Conservation (phyloP, 2,888 invertebrate species). For the Athrips mouffetella region DNA sequence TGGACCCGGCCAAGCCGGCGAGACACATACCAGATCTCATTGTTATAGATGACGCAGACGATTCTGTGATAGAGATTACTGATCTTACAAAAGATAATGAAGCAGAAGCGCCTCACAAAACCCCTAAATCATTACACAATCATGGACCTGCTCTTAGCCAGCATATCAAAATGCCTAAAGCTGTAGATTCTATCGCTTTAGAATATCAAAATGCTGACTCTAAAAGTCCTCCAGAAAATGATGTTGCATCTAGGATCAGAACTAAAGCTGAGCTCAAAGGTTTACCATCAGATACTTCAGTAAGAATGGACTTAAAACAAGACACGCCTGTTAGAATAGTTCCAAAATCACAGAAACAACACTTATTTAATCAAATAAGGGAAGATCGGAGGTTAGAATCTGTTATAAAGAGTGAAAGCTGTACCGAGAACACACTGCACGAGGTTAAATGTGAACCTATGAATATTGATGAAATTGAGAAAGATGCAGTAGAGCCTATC, state of each 20-base stretch:
- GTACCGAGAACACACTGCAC: conserved; percentile 64
- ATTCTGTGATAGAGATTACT: conserved; percentile 69
- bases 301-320: conserved; percentile 42
- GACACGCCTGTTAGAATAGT: conserved; percentile 46
- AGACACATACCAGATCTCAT: conserved; percentile 70
- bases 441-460: conserved; percentile 84
- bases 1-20: conserved; percentile 72
- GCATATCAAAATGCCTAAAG: conserved; percentile 83
- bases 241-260: conserved; percentile 85
- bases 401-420: conserved; percentile 81
- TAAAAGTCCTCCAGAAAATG: conserved; percentile 65
- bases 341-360: conserved; percentile 66
- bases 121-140: conserved; percentile 30
- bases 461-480: conserved; percentile 82
- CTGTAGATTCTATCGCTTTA: conserved; percentile 80
- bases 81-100: conserved; percentile 66
- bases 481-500: conserved; percentile 71
- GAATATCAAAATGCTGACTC: conserved; percentile 55
- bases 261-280: conserved; percentile 92
- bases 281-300: conserved; percentile 56
- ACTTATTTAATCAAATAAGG: conserved; percentile 69
- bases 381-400: conserved; percentile 67
- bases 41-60: conserved; percentile 70
- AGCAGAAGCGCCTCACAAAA: conserved; percentile 36
- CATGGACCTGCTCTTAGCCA: conserved; percentile 38